Evolutionary conservation across 1,140 invertebrate genomes (phyloP).

Genomic region (Drosophila dunni): DNA sequence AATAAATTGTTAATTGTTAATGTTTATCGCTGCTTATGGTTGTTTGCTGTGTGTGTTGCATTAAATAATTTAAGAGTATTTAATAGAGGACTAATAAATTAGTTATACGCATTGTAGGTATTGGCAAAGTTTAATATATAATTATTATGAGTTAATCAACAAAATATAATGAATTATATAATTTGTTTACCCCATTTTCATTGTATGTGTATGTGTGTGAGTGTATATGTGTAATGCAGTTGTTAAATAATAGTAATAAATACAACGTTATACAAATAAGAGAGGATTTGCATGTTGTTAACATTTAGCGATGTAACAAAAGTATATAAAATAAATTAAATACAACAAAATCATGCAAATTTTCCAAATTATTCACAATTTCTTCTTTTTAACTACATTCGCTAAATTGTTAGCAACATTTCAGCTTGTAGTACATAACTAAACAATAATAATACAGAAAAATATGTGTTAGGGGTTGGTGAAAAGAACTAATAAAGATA

Average conservation of each 20-base stretch:
- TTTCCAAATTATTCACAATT: conserved; percentile 12
- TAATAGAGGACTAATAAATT: conserved; percentile 72
- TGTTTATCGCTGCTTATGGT: conserved; percentile 45
- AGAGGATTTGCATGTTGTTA: conserved; percentile 56
- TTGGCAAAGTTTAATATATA: conserved; percentile 72
- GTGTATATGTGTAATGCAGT: conserved; percentile 29
- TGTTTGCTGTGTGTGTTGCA: conserved; percentile 28
- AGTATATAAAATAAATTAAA: conserved; percentile 37
- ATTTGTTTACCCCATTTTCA: conserved; percentile 37
- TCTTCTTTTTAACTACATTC: conserved; percentile 3
- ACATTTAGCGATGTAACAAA: background rate
- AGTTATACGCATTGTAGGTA: conserved; percentile 75
- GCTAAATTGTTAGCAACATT: conserved; percentile 19
- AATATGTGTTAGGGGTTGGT: conserved; percentile 22
- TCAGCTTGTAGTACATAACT: conserved; percentile 44
- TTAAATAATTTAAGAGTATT: conserved; percentile 83
- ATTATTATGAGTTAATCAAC: conserved; percentile 68
- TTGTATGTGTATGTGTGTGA: conserved; percentile 29
- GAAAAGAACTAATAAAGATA: conserved; percentile 29
- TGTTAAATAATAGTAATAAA: conserved; percentile 73
- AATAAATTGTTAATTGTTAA: conserved; percentile 18
- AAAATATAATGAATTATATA: conserved; percentile 66
- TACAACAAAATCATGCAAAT: conserved; percentile 38
- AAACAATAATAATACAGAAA: conserved; percentile 79
- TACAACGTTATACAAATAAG: conserved; percentile 78